A percentile compares a stretch with the other conserved stretches of the same genome.
Conservation (phyloP, 2,797 vertebrate species). For the Ptychobarbus kaznakovi region DNA sequence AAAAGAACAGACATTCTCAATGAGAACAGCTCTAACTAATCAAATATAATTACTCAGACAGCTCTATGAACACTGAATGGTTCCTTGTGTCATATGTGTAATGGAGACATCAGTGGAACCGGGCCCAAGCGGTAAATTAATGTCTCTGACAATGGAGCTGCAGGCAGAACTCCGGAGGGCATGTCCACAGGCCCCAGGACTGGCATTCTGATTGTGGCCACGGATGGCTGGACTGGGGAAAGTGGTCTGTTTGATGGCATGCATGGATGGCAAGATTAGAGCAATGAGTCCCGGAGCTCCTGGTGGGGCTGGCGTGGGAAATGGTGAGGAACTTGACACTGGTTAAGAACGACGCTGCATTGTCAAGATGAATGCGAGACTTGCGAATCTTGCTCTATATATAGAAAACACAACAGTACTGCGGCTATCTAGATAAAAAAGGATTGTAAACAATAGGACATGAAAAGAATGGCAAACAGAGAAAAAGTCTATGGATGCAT, state of each 20-base stretch:
- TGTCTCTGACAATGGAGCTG: conserved; percentile 58
- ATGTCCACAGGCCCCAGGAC: conserved; percentile 33
- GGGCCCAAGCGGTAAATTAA: conserved; percentile 58
- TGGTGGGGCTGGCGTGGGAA: conserved; percentile 70
- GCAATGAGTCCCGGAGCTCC: conserved; percentile 56
- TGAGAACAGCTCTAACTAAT: conserved; percentile 57
- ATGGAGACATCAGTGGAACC: conserved; percentile 61
- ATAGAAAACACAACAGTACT: not conserved
- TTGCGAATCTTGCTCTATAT: conserved; percentile 19
- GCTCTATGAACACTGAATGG: conserved; percentile 57
- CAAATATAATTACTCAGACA: conserved; percentile 65
- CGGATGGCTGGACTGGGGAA: conserved; percentile 59
- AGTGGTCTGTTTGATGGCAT: conserved; percentile 50
- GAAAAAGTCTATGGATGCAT: not conserved
- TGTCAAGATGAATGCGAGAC: conserved; percentile 23
- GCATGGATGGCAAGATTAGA: conserved; percentile 62
- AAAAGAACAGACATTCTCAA: conserved; percentile 17
- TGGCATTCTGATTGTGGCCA: conserved; percentile 63
- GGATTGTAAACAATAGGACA: not conserved
- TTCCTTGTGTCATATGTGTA: conserved; percentile 66
- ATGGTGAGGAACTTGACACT: conserved; percentile 57
- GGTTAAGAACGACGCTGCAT: not conserved
- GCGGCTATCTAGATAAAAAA: not conserved
- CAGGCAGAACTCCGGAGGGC: conserved; percentile 30
- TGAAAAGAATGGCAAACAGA: not conserved